Evolutionary conservation across 1,140 invertebrate species (phyloP).

Genomic region (Drosophila athabasca): DNA sequence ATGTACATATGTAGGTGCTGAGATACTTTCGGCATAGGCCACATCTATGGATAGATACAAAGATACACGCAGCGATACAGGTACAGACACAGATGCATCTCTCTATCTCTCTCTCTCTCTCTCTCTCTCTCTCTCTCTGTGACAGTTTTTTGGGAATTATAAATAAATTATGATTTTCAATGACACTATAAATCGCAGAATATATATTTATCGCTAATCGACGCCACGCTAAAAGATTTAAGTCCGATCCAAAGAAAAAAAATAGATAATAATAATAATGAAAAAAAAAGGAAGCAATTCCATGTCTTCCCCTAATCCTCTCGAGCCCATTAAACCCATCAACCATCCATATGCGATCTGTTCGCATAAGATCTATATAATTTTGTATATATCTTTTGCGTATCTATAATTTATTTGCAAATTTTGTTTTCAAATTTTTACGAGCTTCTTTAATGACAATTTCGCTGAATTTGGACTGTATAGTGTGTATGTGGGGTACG

Average conservation of each 20-base stretch:
- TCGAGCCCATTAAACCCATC: too few species aligned
- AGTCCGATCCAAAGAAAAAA: not conserved
- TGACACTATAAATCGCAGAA: conserved; percentile 63
- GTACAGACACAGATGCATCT: conserved; percentile 30
- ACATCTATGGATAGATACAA: conserved; percentile 13
- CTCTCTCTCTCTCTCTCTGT: not conserved
- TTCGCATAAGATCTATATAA: conserved; percentile 28
- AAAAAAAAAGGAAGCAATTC: not conserved
- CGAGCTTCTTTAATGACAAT: conserved; percentile 72
- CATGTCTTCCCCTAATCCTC: conserved; percentile 27
- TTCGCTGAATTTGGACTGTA: conserved; percentile 54
- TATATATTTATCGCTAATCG: conserved; percentile 33
- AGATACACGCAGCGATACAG: conserved; percentile 37
- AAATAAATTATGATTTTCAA: conserved; percentile 74
- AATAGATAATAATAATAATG: not conserved
- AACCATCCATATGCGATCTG: conserved; percentile 24
- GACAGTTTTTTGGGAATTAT: conserved; percentile 44
- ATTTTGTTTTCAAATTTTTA: conserved; percentile 62
- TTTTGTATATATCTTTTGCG: conserved; percentile 17
- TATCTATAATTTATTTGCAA: conserved; percentile 40
- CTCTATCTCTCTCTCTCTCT: conserved; percentile 1
- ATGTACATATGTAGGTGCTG: not conserved
- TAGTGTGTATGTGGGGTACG: not conserved
- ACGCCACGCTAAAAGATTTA: conserved; percentile 59
- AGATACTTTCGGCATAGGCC: conserved; percentile 9